Evolutionary conservation across 1,140 invertebrate species (phyloP).

Genomic region (Nomia melanderi): DNA sequence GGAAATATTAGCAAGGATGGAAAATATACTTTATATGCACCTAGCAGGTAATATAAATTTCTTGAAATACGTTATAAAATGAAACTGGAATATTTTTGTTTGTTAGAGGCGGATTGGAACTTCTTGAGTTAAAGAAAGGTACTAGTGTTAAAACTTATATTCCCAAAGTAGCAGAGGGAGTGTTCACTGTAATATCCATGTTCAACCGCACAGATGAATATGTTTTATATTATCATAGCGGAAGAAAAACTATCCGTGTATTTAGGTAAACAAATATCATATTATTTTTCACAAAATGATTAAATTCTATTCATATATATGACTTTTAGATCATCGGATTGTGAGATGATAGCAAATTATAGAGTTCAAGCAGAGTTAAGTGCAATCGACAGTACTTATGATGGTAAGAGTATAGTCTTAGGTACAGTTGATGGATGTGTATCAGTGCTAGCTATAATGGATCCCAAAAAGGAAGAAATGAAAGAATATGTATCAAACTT

Average conservation of each 20-base stretch:
- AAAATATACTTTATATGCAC: conserved; percentile 96
- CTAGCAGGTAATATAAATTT: conserved; percentile 82
- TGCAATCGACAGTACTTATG: conserved; percentile 90
- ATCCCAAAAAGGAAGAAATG: conserved; percentile 85
- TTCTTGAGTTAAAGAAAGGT: conserved; percentile 93
- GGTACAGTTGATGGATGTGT: conserved; percentile 97
- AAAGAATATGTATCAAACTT: conserved; percentile 85
- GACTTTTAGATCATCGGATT: conserved; percentile 87
- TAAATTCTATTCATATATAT: neutral
- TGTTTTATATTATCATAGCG: conserved; percentile 98
- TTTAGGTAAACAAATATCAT: conserved; percentile 85
- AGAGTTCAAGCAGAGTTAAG: conserved; percentile 95
- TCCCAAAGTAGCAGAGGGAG: conserved; percentile 96
- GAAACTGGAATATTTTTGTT: conserved; percentile 5
- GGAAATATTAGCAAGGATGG: conserved; percentile 92
- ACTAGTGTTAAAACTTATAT: conserved; percentile 92
- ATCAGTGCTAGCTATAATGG: conserved; percentile 94
- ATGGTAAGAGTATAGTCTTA: conserved; percentile 91
- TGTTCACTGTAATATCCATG: conserved; percentile 96
- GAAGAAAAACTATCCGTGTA: conserved; percentile 94
- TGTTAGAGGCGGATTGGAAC: conserved; percentile 93
- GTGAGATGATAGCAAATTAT: conserved; percentile 95
- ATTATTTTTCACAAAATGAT: conserved; percentile 13
- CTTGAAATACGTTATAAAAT: conserved; percentile 28
- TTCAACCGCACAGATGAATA: conserved; percentile 97